A percentile compares a stretch with the other conserved stretches of the same genome.
Evolutionary conservation across 2,888 invertebrate genomes (phyloP).

Genomic region (Ditylenchus weischeri): DNA sequence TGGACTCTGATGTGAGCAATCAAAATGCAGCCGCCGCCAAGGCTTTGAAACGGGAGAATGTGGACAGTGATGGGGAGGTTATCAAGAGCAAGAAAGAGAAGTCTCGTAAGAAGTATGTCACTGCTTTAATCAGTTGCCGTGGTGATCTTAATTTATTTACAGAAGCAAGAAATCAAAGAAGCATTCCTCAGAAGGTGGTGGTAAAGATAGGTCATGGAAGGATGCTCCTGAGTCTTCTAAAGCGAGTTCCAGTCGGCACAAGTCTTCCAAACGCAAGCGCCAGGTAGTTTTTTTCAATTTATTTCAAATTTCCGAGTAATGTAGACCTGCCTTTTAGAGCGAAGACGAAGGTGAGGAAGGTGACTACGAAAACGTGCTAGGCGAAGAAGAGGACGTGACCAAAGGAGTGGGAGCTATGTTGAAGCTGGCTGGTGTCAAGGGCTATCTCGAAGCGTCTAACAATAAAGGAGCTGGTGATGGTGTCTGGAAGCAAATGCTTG

Average conservation of each 20-base stretch:
- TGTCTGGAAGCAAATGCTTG: conserved; percentile 47
- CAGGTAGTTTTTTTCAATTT: conserved; percentile 13
- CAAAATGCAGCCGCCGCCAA: neutral
- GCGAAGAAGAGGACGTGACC: conserved; percentile 52
- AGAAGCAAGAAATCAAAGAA: conserved; percentile 7
- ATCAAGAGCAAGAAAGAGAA: neutral
- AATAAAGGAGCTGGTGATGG: conserved; percentile 27
- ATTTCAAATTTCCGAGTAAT: conserved; percentile 1
- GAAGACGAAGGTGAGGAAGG: conserved; percentile 18
- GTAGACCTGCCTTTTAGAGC: neutral
- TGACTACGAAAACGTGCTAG: conserved; percentile 50
- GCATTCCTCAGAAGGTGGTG: too few species aligned
- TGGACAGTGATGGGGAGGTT: conserved; percentile 15
- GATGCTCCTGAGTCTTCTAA: conserved; percentile 6
- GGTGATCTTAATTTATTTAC: neutral
- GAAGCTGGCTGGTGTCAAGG: conserved; percentile 46
- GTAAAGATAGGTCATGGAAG: neutral
- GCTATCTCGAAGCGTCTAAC: conserved; percentile 32
- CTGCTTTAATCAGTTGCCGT: neutral
- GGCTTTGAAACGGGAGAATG: conserved; percentile 1
- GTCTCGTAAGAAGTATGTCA: neutral
- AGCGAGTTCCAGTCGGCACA: neutral
- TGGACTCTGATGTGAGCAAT: neutral
- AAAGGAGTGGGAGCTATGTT: conserved; percentile 72
- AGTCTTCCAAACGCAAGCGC: conserved; percentile 6